These are phyloP conservation scores for Heliocidaris tuberculata DNA, from an alignment of 35 echinoderm and acorn worm species.

Conservation along the genomic window DNA sequence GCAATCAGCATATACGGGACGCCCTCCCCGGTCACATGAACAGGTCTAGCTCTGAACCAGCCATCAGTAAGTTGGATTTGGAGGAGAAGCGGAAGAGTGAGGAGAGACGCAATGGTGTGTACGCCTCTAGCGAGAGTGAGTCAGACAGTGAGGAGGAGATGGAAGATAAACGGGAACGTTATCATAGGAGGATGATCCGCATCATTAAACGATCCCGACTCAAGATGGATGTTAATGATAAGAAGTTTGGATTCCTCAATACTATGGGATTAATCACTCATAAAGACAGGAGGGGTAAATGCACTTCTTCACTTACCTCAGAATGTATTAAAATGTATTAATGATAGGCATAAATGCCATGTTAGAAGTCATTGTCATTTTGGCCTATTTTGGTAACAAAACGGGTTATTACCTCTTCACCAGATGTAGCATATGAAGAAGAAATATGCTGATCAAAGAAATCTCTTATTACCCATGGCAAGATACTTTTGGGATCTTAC, in stretches of 20 bases:
- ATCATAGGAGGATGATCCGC: conserved; percentile 74
- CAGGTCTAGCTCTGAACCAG: conserved; percentile 45
- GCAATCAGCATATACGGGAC: conserved; percentile 66
- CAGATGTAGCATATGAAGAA: no score
- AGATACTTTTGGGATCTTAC: no score
- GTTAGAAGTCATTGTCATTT: no score
- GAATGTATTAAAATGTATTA: not conserved
- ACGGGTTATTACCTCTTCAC: no score
- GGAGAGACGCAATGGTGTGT: conserved; percentile 70
- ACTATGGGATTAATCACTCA: conserved; percentile 84
- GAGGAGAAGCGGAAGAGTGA: conserved; percentile 75
- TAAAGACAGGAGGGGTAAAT: conserved; percentile 80
- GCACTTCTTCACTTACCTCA: no score
- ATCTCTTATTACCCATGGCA: no score
- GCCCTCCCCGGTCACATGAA: conserved; percentile 44
- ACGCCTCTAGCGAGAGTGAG: conserved; percentile 93
- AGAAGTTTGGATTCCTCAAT: conserved; percentile 73
- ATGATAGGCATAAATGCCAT: not conserved
- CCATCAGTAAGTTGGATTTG: conserved; percentile 85
- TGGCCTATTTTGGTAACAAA: no score
- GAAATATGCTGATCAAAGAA: no score
- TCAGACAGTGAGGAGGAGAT: conserved; percentile 93
- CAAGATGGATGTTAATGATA: conserved; percentile 72
- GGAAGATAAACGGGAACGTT: conserved; percentile 76
- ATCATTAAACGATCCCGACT: conserved; percentile 72